Conservation (phyloP, 1,140 invertebrate species). For the Lepidostoma basale region DNA sequence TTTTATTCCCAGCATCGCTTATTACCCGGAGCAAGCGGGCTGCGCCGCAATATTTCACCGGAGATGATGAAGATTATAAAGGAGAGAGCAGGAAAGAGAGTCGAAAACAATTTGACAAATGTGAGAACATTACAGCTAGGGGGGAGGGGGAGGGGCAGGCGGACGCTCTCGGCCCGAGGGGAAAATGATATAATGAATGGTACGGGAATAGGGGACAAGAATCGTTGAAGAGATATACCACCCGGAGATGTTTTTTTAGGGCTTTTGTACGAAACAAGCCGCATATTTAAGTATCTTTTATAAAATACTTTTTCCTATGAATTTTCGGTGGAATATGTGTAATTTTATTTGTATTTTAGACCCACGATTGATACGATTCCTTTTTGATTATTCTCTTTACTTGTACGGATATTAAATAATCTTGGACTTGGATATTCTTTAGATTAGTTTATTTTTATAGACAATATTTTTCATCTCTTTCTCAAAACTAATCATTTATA, state of each 20-base stretch:
- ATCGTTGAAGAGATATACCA: background rate
- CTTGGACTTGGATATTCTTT: background rate
- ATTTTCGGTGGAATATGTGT: slow-evolving; percentile 3
- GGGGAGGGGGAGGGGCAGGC: background rate
- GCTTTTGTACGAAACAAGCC: background rate
- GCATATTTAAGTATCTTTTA: slow-evolving; percentile 19
- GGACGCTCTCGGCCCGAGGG: background rate
- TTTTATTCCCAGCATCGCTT: slow-evolving; percentile 11
- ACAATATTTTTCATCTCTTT: too few species aligned
- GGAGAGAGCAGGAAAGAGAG: slow-evolving; percentile 24
- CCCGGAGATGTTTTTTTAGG: background rate
- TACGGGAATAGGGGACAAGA: slow-evolving; percentile 23
- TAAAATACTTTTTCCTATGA: too few species aligned
- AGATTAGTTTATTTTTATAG: too few species aligned
- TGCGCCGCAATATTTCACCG: slow-evolving; percentile 11
- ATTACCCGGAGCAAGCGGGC: background rate
- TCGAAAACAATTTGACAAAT: slow-evolving; percentile 37
- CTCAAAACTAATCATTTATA: too few species aligned
- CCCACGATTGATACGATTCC: background rate
- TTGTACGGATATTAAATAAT: background rate
- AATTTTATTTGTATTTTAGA: background rate
- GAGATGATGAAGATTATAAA: slow-evolving; percentile 24
- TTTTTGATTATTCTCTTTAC: background rate
- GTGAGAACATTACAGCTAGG: slow-evolving; percentile 25
- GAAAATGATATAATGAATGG: slow-evolving; percentile 33